phyloP scores from a whole-genome alignment of 2,113 vertebrate species.

The Sebastes fasciatus region DNA sequence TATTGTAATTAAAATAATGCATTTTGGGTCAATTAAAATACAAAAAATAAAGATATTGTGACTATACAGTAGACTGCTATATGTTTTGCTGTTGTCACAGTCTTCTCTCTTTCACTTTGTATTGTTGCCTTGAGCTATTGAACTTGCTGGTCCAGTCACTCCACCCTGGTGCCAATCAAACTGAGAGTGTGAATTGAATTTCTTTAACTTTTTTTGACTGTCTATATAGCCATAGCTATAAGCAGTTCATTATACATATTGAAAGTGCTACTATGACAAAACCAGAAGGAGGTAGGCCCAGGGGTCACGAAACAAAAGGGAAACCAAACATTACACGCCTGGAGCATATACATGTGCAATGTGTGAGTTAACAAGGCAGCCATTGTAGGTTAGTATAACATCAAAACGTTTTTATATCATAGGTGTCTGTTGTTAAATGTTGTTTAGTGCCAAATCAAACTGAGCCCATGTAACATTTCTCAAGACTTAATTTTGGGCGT shows the following conservation, averaged over 20 bases:
- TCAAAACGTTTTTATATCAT: too few relatives aligned
- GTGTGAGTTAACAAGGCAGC: not conserved
- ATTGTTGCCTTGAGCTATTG: not conserved
- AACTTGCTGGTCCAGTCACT: conserved; percentile 44
- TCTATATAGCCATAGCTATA: not conserved
- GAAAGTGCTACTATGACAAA: not conserved
- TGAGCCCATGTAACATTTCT: too few relatives aligned
- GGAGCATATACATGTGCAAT: not conserved
- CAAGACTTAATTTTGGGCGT: not conserved
- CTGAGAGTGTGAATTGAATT: not conserved
- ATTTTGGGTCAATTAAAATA: not conserved
- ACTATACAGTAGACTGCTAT: not conserved
- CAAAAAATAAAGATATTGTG: not conserved
- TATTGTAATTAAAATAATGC: not conserved
- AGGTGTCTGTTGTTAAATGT: not conserved
- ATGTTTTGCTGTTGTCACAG: not conserved
- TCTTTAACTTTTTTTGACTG: not conserved
- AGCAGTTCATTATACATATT: not conserved
- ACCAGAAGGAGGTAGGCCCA: too few relatives aligned
- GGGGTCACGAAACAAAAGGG: not conserved
- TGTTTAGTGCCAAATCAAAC: not conserved
- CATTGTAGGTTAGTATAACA: not conserved
- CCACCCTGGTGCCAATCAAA: conserved; percentile 5
- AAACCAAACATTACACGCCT: not conserved
- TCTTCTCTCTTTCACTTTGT: not conserved